Base-by-base conservation (phyloP, 2,888 invertebrate genomes). In the Himalopsyche japonica region DNA sequence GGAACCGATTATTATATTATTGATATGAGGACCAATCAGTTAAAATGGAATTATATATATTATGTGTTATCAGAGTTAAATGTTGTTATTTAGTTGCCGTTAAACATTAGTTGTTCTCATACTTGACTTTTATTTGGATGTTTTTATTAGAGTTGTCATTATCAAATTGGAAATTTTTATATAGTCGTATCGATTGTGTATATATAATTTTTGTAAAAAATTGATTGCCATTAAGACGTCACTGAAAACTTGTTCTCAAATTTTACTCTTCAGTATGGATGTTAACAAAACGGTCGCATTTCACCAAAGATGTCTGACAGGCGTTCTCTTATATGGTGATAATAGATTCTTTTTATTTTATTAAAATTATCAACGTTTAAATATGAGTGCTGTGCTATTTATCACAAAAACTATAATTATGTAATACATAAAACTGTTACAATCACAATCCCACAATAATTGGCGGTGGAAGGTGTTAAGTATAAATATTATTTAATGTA, bases 1-100 rank as follows among this genome's bases (percentile, higher is more conserved):
- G 70, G 70, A 70, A 70, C 70, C 70, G 70, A 70, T 70, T 70
- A 70, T 70, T 70, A 70, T 70, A n/a, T n/a, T n/a, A n/a, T n/a
- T n/a, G n/a, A n/a, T n/a, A 70, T 70, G 70, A 70, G 70, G 70
- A 70, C 70, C 70, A 70, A 70, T 70, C 70, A 70, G 70, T 70
- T 70, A 70, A 70, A 70, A 70, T 15, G 70, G 70, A 70, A 70
- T 70, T 70, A 70, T 70, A 70, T 70, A 70, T 70, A 70, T 30
- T 70, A 70, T 70, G 12, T 70, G 70, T 70, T 70, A 70, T 70
- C 70, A 70, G 70, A 70, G 70, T 70, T 70, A 70, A 70, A 70
- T 12, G 30, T 70, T 70, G 70, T 70, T 70, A 70, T 70, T 70
- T 70, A 27, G 70, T 70, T 70, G 70, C 70, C 12, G 70, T 70